Conservation (phyloP, 2,888 invertebrate genomes). For the Plemyria rubiginata region DNA sequence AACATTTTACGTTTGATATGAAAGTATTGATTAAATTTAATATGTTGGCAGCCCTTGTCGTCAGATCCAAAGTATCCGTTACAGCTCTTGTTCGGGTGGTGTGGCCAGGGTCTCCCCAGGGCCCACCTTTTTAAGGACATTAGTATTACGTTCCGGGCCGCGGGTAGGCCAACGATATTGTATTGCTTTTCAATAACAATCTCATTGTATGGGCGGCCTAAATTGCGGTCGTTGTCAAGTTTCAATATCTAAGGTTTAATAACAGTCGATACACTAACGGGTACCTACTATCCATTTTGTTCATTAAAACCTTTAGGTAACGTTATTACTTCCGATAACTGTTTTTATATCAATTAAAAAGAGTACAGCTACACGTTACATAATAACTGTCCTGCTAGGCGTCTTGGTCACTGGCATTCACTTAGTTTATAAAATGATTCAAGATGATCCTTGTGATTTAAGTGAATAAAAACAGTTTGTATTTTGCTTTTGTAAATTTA, state of each 20-base stretch:
- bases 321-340: not conserved
- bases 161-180: slow-evolving; percentile 18
- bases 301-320: slow-evolving; percentile 6
- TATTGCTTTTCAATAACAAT: slow-evolving; percentile 32
- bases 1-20: not conserved
- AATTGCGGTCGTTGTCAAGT: slow-evolving; percentile 19
- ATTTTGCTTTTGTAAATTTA: too few relatives aligned
- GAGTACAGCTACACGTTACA: too few relatives aligned
- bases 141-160: slow-evolving; percentile 17
- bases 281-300: slow-evolving; percentile 4
- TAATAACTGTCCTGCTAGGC: too few relatives aligned
- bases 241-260: slow-evolving; percentile 18
- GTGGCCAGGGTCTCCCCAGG: slow-evolving; percentile 28
- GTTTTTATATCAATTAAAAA: not conserved
- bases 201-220: slow-evolving; percentile 16
- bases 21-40: slow-evolving; percentile 7
- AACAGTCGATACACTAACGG: slow-evolving; percentile 9
- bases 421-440: too few relatives aligned
- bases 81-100: slow-evolving; percentile 9
- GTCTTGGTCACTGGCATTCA: too few relatives aligned
- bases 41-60: slow-evolving; percentile 32
- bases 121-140: slow-evolving; percentile 23
- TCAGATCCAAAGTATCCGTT: slow-evolving; percentile 5
- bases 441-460: too few relatives aligned
- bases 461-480: too few relatives aligned